Conservation (phyloP, 2,113 vertebrate species). For the Xiphias gladius region DNA sequence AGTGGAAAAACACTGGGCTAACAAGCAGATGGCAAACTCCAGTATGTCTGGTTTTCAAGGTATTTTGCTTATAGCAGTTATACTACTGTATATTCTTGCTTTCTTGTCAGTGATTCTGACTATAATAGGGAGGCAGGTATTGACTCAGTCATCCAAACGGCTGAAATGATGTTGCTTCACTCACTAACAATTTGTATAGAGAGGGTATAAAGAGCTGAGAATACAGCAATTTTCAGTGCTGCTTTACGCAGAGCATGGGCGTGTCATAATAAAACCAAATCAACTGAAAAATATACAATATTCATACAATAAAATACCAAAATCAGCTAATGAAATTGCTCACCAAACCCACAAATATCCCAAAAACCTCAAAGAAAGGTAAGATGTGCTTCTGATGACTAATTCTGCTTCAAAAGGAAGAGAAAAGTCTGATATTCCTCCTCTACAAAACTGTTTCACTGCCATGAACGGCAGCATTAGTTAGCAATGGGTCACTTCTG, state of each 20-base stretch:
- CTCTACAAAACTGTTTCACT: neutral
- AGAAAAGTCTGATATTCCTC: neutral
- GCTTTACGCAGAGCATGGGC: neutral
- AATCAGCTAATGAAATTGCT: neutral
- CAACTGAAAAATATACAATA: neutral
- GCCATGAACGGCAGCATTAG: neutral
- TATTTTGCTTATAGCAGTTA: slow-evolving; percentile 23
- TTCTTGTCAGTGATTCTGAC: slow-evolving; percentile 9
- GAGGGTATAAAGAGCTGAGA: neutral
- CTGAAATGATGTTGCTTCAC: neutral
- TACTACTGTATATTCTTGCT: neutral
- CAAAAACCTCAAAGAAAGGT: neutral
- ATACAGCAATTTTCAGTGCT: neutral
- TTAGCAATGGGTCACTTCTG: neutral
- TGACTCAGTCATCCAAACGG: slow-evolving; percentile 4
- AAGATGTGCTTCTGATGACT: neutral
- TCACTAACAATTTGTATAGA: neutral
- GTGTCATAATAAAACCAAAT: neutral
- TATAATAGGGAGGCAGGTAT: slow-evolving; percentile 7
- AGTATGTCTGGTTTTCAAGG: slow-evolving; percentile 41
- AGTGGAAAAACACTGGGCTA: slow-evolving; percentile 53
- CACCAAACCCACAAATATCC: neutral
- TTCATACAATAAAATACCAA: neutral
- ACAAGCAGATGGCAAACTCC: slow-evolving; percentile 60
- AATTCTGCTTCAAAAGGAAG: neutral